Conservation (phyloP, 2,797 vertebrate species). For the Botia almorhae region DNA sequence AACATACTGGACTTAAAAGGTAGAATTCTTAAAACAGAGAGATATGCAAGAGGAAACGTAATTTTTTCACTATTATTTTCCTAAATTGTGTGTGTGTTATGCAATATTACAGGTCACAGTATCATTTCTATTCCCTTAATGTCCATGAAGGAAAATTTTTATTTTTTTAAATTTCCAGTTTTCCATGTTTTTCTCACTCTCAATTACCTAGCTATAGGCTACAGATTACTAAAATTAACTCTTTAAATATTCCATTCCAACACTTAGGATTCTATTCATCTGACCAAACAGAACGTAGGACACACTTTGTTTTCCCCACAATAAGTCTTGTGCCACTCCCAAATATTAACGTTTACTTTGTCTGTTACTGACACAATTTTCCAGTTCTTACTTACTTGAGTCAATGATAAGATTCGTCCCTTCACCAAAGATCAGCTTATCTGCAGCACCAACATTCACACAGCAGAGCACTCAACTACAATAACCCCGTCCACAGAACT, state of each 20-base stretch:
- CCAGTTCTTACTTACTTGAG: slow-evolving; percentile 33
- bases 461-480: slow-evolving; percentile 65
- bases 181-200: background rate
- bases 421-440: slow-evolving; percentile 33
- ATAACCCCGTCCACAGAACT: slow-evolving; percentile 53
- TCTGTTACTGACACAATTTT: background rate
- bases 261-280: background rate
- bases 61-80: background rate
- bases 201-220: background rate
- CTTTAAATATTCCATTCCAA: background rate
- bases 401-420: slow-evolving; percentile 30
- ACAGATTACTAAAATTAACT: background rate
- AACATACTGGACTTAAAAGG: background rate
- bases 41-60: too few species aligned
- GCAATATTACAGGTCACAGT: too few species aligned
- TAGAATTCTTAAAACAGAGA: background rate
- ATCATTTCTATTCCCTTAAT: too few species aligned
- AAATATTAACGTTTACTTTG: slow-evolving; percentile 26
- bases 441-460: slow-evolving; percentile 68
- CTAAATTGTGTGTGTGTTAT: background rate
- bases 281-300: too few species aligned
- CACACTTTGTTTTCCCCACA: too few species aligned
- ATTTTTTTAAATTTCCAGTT: too few species aligned
- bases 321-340: background rate
- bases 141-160: too few species aligned